Base-by-base conservation (phyloP, 2,888 invertebrate species). In the Steinernema scapterisci region DNA sequence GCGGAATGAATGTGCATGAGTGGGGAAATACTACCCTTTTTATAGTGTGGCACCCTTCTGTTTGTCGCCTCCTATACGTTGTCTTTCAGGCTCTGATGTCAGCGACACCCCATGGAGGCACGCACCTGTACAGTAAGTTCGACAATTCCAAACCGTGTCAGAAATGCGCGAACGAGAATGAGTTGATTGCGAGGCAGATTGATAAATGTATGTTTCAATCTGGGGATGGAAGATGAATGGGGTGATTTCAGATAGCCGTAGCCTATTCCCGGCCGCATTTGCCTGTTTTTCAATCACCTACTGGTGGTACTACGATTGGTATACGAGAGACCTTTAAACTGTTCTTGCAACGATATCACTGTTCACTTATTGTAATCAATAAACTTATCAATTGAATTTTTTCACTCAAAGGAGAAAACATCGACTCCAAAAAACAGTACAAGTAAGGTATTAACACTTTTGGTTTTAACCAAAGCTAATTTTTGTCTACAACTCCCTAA, bases 231-330 rank as follows among this genome's bases (percentile, higher is more conserved):
- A 44, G 16, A 70, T 38, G 71, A 38, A 38, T 38, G 16, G 21
- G 16, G 16, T 23, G 6, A 21, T 5, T 52, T 73, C 77, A 86
- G 86, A 84, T 73, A 84, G 84, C 73, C 82, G 86, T n/a, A 77
- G 80, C 75, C 71, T 83, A 11, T 86, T 86, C 74, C 86, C 86
- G 7, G 72, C 78, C 3, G 79, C 80, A 6, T 87, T 86, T 76
- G 71, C 76, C n/a, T 73, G 81, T 31, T 86, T 87, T 74, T 81
- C 79, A 48, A 46, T 81, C 45, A 72, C 78, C 48, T 86, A 86
- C 75, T 86, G 86, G 85, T 76, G 81, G 70, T 86, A 83, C 76
- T 87, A 82, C 72, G 54, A 77, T 43, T 77, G 73, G 72, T 79
- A 51, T 56, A 63, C 63, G 31, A 63, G 63, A 38, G 63, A 63